Conservation (phyloP, 2,888 invertebrate genomes). For the Phengaris alcon region DNA sequence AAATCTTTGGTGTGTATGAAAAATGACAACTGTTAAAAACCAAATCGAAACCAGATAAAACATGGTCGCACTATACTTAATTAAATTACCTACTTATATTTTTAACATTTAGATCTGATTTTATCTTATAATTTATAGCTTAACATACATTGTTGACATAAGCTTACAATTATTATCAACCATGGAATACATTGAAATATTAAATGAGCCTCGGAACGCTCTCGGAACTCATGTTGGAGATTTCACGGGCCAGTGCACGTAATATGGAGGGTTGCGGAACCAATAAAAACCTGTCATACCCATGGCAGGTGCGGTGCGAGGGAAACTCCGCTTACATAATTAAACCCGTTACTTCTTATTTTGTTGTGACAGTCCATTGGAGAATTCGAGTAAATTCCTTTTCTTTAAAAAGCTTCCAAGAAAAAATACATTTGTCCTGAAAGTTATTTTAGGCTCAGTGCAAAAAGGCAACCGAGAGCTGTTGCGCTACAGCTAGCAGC, state of each 20-base stretch:
- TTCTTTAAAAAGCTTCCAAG: neutral
- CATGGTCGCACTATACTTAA: too few relatives aligned
- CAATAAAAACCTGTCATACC: constrained; percentile 73
- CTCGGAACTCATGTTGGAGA: constrained; percentile 42
- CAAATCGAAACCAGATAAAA: too few relatives aligned
- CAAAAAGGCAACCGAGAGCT: too few relatives aligned
- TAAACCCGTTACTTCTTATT: constrained; percentile 20
- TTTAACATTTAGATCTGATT: too few relatives aligned
- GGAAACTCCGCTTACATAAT: constrained; percentile 24
- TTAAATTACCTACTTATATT: too few relatives aligned
- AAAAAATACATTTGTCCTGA: neutral
- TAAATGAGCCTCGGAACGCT: constrained; percentile 24
- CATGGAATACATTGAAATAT: constrained; percentile 8
- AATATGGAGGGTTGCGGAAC: constrained; percentile 68
- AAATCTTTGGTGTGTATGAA: too few relatives aligned
- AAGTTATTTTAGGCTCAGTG: neutral
- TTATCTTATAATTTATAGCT: neutral
- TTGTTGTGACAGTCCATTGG: neutral
- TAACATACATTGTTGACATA: neutral
- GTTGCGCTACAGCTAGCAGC: too few relatives aligned
- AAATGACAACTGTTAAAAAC: too few relatives aligned
- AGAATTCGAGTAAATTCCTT: neutral
- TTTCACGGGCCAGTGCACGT: constrained; percentile 65
- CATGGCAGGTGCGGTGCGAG: constrained; percentile 40
- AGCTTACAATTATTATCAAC: neutral